A percentile compares a stretch with the other conserved stretches of the same genome.
These are phyloP conservation scores for Pararge aegeria DNA, from an alignment of 1,140 invertebrate genomes.

Conservation along the genomic window DNA sequence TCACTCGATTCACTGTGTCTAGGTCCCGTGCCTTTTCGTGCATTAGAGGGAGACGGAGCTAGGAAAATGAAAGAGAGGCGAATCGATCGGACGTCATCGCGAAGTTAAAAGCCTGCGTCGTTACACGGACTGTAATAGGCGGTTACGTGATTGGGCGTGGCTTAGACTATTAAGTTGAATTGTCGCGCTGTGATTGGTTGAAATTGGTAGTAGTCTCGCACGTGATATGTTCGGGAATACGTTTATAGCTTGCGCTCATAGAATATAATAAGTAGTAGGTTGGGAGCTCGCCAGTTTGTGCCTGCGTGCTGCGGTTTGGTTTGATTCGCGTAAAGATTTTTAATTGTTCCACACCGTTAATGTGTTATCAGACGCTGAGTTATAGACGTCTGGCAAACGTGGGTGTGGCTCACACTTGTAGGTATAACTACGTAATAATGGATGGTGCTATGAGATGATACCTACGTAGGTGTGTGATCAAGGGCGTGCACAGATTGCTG, in stretches of 20 bases:
- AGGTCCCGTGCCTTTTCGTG: constrained; percentile 42
- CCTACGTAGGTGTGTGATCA: not conserved
- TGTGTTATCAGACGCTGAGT: constrained; percentile 27
- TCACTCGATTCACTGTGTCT: constrained; percentile 54
- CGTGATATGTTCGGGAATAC: constrained; percentile 79
- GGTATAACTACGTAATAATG: constrained; percentile 14
- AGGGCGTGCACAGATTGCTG: too few species aligned
- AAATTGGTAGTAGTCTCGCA: constrained; percentile 76
- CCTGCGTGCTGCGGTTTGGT: constrained; percentile 55
- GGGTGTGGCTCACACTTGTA: constrained; percentile 44
- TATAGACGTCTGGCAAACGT: not conserved
- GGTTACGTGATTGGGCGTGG: constrained; percentile 79
- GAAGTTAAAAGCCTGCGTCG: constrained; percentile 76
- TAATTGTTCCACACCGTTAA: constrained; percentile 66
- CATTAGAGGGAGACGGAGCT: constrained; percentile 48
- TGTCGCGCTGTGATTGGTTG: constrained; percentile 77
- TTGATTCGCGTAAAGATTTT: constrained; percentile 59
- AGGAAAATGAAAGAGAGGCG: constrained; percentile 38
- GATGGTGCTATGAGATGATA: not conserved
- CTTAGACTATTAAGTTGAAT: constrained; percentile 75
- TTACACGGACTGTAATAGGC: constrained; percentile 78
- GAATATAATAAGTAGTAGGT: constrained; percentile 78
- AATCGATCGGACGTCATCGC: constrained; percentile 62
- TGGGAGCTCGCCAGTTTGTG: constrained; percentile 67
- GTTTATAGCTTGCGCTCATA: constrained; percentile 74